phyloP scores from a whole-genome alignment of 2,888 invertebrate genomes.

The Nysson spinosus region DNA sequence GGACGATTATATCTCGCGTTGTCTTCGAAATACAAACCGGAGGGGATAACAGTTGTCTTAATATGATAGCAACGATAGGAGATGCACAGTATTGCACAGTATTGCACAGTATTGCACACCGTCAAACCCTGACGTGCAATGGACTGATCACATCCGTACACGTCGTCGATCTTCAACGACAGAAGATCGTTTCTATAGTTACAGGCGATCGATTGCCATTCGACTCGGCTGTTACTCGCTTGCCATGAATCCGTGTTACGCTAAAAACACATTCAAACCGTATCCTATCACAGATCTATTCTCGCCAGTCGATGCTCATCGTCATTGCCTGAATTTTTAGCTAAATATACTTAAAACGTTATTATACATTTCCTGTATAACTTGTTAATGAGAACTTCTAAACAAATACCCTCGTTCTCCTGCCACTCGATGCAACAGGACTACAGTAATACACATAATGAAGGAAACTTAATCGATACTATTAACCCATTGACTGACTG shows the following conservation, averaged over 20 bases:
- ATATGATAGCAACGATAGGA: constrained; percentile 43
- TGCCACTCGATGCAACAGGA: too few relatives aligned
- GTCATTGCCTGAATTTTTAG: not conserved
- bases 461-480: too few relatives aligned
- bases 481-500: too few relatives aligned
- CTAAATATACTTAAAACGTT: too few relatives aligned
- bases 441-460: too few relatives aligned
- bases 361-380: too few relatives aligned
- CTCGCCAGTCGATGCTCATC: not conserved
- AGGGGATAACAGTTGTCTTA: constrained; percentile 55
- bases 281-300: not conserved
- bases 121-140: constrained; percentile 45
- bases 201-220: constrained; percentile 51
- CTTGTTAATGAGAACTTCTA: too few relatives aligned
- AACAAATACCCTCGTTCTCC: too few relatives aligned
- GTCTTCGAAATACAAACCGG: constrained; percentile 38
- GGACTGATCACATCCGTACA: constrained; percentile 50
- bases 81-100: constrained; percentile 9
- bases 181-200: constrained; percentile 58
- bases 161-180: constrained; percentile 55
- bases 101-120: constrained; percentile 6
- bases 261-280: constrained; percentile 4
- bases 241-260: constrained; percentile 23
- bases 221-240: constrained; percentile 41
- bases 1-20: constrained; percentile 42